Conservation (phyloP, 2,113 vertebrate species). For the Paraplagusia blochii region DNA sequence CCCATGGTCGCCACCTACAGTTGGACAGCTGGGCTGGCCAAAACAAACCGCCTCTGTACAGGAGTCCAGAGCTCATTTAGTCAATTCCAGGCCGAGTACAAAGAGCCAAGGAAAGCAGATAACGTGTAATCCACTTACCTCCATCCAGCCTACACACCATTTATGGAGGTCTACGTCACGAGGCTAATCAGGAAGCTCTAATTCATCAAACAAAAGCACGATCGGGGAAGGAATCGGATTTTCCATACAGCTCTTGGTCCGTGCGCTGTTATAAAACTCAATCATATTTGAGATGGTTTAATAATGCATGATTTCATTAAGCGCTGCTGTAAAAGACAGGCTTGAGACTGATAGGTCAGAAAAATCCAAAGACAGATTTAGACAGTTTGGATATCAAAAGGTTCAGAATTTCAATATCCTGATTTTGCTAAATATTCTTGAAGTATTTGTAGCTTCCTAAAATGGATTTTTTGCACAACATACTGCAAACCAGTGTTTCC, state of each 20-base stretch:
- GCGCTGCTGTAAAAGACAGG: no score
- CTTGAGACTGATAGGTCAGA: no score
- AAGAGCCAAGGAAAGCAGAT: constrained; percentile 54
- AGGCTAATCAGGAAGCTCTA: constrained; percentile 58
- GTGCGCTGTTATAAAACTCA: constrained; percentile 42
- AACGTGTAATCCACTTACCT: constrained; percentile 67
- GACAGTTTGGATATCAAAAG: no score
- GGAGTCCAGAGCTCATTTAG: constrained; percentile 38
- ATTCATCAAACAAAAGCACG: constrained; percentile 68
- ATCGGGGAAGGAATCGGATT: constrained; percentile 61
- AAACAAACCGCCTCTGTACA: constrained; percentile 44
- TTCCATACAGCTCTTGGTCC: constrained; percentile 45
- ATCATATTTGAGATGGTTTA: constrained; percentile 52
- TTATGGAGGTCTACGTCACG: constrained; percentile 64
- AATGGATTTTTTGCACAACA: no score
- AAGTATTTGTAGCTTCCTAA: no score
- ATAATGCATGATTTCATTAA: constrained; percentile 58
- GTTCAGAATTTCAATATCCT: no score
- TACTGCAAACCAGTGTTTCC: no score
- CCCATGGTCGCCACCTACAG: constrained; percentile 6
- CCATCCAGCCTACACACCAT: constrained; percentile 53
- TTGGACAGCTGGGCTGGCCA: constrained; percentile 19
- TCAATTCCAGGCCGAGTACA: constrained; percentile 34
- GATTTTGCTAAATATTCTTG: no score
- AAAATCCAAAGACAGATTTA: no score